phyloP scores from a whole-genome alignment of 2,113 vertebrate species.

The Nibea coibor region DNA sequence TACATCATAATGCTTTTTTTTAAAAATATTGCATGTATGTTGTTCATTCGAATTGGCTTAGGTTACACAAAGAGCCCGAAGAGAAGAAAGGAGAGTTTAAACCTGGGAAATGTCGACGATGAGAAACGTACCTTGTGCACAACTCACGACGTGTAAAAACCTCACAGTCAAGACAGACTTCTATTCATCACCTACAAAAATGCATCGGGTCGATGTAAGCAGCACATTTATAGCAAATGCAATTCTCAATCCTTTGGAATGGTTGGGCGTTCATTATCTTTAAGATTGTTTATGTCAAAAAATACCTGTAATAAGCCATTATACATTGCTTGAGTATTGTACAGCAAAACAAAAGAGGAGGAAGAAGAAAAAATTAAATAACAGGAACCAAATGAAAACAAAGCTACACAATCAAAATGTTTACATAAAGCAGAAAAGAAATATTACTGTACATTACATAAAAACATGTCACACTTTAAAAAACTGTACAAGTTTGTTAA shows the following conservation, averaged over 20 bases:
- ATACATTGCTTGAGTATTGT: conserved; percentile 75
- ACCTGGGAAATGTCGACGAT: conserved; percentile 60
- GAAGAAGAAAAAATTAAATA: conserved; percentile 68
- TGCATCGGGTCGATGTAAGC: conserved; percentile 79
- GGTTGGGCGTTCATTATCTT: conserved; percentile 74
- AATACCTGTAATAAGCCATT: conserved; percentile 73
- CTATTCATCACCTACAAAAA: conserved; percentile 75
- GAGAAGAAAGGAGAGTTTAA: conserved; percentile 55
- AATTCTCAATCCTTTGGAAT: conserved; percentile 85
- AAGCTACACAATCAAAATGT: conserved; percentile 72
- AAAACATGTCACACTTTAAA: conserved; percentile 79
- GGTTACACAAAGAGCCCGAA: conserved; percentile 44
- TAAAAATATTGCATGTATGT: conserved; percentile 48
- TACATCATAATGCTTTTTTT: background rate
- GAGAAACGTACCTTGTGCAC: conserved; percentile 81
- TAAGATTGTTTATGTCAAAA: conserved; percentile 72
- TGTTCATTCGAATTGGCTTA: conserved; percentile 53
- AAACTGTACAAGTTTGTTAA: conserved; percentile 84
- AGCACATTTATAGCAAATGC: conserved; percentile 83
- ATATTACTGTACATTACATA: conserved; percentile 81
- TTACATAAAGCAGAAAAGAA: conserved; percentile 73
- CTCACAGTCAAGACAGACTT: conserved; percentile 79
- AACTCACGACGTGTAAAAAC: conserved; percentile 78
- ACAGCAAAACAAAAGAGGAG: conserved; percentile 69
- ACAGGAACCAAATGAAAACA: conserved; percentile 66